Conservation (phyloP, 2,113 vertebrate species). For the Clarias magur region DNA sequence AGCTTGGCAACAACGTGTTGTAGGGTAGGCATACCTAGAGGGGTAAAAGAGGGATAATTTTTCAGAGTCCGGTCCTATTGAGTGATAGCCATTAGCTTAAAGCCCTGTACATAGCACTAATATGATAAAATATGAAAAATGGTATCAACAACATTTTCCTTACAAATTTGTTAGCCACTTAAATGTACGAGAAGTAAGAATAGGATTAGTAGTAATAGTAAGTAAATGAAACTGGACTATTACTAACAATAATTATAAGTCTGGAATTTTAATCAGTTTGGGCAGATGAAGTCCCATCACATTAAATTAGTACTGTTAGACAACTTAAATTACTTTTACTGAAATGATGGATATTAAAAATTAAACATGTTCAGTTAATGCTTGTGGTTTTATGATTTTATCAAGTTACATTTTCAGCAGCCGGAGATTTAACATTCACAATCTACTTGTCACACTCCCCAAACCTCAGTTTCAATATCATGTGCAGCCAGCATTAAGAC, state of each 20-base stretch:
- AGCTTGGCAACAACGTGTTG: slow-evolving; percentile 69
- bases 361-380: slow-evolving; percentile 39
- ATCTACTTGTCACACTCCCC: slow-evolving; percentile 72
- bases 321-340: background rate
- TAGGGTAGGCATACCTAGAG: slow-evolving; percentile 59
- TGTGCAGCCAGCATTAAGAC: slow-evolving; percentile 70
- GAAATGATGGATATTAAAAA: slow-evolving; percentile 4
- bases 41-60: slow-evolving; percentile 65
- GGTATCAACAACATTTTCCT: slow-evolving; percentile 16
- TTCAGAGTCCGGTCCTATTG: slow-evolving; percentile 55
- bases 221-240: background rate
- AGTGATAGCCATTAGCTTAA: slow-evolving; percentile 59
- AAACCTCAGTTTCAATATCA: slow-evolving; percentile 72
- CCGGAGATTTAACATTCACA: slow-evolving; percentile 69
- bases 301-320: background rate
- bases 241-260: background rate
- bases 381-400: slow-evolving; percentile 61
- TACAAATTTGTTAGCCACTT: background rate
- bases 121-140: slow-evolving; percentile 41
- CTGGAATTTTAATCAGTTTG: background rate
- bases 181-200: background rate
- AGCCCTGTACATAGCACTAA: slow-evolving; percentile 46
- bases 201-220: background rate
- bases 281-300: background rate
- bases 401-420: background rate